Evolutionary conservation across 2,888 invertebrate species (phyloP), one percentile per base, ranked within the genome.

Genomic region (Steromphala cineraria): DNA sequence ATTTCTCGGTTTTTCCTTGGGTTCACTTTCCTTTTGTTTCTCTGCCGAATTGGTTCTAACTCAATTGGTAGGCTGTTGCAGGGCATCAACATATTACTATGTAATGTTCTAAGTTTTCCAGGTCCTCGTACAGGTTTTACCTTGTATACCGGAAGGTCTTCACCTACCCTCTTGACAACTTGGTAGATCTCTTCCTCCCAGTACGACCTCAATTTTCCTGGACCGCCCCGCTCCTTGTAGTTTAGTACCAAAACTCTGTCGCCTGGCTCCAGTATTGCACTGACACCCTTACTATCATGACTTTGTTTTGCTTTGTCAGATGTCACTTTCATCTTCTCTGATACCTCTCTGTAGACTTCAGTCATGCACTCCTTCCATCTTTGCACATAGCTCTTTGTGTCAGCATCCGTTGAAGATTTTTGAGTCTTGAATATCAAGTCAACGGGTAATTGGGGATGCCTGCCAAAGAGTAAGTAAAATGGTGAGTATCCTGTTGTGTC

Each of bases 191-290:
- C 55, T n/a, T 79, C 15, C 36, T 79, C 74, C 74, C 75, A 79
- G 53, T 79, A 79, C 13, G 71, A 74, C 19, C 79, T 17, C 7
- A 74, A 31, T 19, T 79, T 79, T 5, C 79, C 79, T 53, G 79
- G 79, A 28, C 74, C 74, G n/a, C 79, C 80, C 5, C 80, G 53
- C 52, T 80, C 80, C 46, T 19, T 55, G 5, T 74, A 19, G 36
- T 80, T 80, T 46, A 75, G 31, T 40, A 80, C 75, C 40, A 80
- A 46, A 8, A 75, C 80, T 21, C 80, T 17, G 19, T 80, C 80
- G 31, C 80, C 80, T 52, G 78, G 62, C 21, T 55, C 24, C 17
- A 78, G 31, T 67, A 46, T 56, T 13, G 78, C 67, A 78, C 78
- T 78, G 7, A 46, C 36, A 55, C 28, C 52, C 55, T 67, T 67